Conservation (phyloP, 2,113 vertebrate species). For the Galbula dea region DNA sequence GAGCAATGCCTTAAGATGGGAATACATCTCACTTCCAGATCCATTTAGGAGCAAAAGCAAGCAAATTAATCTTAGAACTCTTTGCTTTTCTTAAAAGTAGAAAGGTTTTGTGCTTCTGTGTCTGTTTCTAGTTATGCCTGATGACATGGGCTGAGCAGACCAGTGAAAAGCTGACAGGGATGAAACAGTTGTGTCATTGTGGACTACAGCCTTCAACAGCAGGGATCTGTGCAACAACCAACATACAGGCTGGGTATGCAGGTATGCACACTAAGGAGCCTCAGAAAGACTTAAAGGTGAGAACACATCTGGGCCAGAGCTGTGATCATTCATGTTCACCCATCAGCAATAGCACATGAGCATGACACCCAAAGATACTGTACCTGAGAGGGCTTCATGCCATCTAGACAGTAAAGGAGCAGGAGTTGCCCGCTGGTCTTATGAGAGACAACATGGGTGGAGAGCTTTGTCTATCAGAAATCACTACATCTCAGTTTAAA, state of each 20-base stretch:
- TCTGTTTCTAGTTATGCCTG: background rate
- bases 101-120: background rate
- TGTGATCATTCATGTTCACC: background rate
- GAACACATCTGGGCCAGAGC: background rate
- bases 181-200: background rate
- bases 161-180: background rate
- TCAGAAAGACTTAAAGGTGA: background rate
- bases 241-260: rapidly evolving
- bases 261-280: background rate
- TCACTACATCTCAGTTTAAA: background rate
- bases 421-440: background rate
- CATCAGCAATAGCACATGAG: background rate
- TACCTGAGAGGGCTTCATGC: background rate
- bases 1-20: background rate
- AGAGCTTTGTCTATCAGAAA: background rate
- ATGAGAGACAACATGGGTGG: background rate
- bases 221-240: background rate
- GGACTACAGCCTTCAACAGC: background rate
- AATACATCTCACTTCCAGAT: background rate
- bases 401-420: background rate
- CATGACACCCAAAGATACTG: background rate
- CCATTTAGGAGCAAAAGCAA: background rate
- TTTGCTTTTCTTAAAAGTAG: background rate
- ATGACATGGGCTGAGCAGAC: background rate
- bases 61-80: background rate